A percentile compares a stretch with the other conserved stretches of the same genome.
Evolutionary conservation across 2,888 invertebrate species (phyloP).

Genomic region (Aethes cnicana): DNA sequence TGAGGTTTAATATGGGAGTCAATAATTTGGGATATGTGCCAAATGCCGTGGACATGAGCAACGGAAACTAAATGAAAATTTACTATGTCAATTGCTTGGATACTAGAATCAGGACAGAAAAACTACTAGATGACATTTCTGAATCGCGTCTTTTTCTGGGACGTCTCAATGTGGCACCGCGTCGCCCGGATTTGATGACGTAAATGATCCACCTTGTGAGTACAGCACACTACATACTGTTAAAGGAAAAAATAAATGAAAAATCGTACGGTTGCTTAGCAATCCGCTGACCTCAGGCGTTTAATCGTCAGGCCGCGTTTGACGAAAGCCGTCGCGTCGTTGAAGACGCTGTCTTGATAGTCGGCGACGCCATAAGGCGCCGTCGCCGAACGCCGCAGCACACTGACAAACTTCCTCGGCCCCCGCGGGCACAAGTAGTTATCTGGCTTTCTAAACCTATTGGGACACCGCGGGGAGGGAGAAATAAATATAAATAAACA

Average conservation of each 20-base stretch:
- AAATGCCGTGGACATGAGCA: no score
- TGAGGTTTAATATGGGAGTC: no score
- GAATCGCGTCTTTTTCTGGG: no score
- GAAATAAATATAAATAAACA: conserved; percentile 70
- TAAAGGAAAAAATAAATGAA: conserved; percentile 52
- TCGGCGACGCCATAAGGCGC: conserved; percentile 67
- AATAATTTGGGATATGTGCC: no score
- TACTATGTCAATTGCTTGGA: no score
- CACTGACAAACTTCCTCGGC: conserved; percentile 57
- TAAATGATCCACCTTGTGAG: conserved; percentile 67
- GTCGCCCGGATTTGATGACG: conserved; percentile 35
- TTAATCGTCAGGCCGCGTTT: conserved; percentile 79
- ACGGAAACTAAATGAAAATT: no score
- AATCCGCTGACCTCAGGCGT: conserved; percentile 80
- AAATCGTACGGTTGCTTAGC: conserved; percentile 71
- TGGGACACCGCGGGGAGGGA: conserved; percentile 54
- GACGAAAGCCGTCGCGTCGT: conserved; percentile 76
- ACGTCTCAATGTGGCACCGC: not conserved
- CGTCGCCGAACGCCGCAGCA: conserved; percentile 70
- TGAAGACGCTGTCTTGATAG: conserved; percentile 71
- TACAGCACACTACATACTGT: conserved; percentile 75
- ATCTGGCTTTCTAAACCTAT: conserved; percentile 80
- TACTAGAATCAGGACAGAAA: no score
- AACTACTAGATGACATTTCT: no score
- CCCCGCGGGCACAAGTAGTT: conserved; percentile 73